These are phyloP conservation scores for Sebastolobus altivelis DNA, from an alignment of 2,797 vertebrate species.

Conservation along the genomic window DNA sequence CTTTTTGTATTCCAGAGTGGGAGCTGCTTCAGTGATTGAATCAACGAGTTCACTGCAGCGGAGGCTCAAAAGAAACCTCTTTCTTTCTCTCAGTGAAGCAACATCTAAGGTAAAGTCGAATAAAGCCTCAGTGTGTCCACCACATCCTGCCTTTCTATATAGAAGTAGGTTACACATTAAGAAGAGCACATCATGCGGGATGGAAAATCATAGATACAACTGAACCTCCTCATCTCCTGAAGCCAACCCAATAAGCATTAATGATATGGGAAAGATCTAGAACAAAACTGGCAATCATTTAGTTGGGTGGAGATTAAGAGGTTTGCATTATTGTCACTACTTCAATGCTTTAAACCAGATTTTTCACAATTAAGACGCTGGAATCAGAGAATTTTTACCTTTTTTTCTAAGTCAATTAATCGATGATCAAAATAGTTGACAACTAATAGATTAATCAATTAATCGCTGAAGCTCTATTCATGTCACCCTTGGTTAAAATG, in stretches of 20 bases:
- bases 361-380: background rate
- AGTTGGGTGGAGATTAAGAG: no score
- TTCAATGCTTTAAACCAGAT: no score
- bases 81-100: conserved; percentile 21
- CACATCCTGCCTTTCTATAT: conserved; percentile 1
- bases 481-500: background rate
- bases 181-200: background rate
- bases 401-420: no score
- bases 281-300: no score
- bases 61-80: conserved; percentile 44
- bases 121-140: conserved; percentile 4
- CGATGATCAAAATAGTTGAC: no score
- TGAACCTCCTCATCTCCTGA: background rate
- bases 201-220: background rate
- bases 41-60: conserved; percentile 42
- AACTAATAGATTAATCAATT: no score
- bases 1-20: conserved; percentile 52
- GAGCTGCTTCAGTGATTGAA: conserved; percentile 53
- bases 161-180: background rate
- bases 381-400: no score
- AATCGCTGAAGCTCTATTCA: no score
- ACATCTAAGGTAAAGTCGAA: conserved; percentile 27
- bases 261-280: no score
- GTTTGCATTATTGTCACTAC: no score
- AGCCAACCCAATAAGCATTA: no score